Evolutionary conservation across 92 coral and sea anemone species (phyloP), one percentile per base, ranked within the genome.

Genomic region (Umimayanthus kanabou): DNA sequence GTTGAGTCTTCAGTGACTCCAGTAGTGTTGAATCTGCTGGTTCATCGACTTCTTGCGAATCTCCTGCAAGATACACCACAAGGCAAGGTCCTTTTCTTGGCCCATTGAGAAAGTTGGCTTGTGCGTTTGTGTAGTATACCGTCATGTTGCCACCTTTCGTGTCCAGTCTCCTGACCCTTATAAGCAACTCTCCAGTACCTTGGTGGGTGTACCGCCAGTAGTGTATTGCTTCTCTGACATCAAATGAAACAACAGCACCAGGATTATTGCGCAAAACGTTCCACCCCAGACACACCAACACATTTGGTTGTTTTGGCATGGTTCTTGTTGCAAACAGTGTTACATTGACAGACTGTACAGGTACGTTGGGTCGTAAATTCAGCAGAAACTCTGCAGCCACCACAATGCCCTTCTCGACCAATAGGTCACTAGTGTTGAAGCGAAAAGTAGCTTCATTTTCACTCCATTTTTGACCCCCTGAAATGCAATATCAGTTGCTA

Each of bases 391-490:
- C 86, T n/a, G 86, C 86, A 11, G 86, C 64, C 4, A 82, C 18
- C 28, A 82, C 61, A 20, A 5, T 39, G n/a, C 58, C 77, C 39
- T 39, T 82, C 64, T 25, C 40, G 25, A 25, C 7, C n/a, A 82
- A 14, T 26, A 65, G 61, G 42, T 67, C 76, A 42, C 58, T 67
- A 30, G 73, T 82, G 25, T 82, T 82, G 28, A 82, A 82, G 5
- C 30, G 39, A 29, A 82, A 82, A 43, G n/a, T 40, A 42, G 42
- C 77, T 40, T 67, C 57, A 13, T 82, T 82, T 8, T 2, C 22
- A n/a, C n/a, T 39, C 86, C 86, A 82, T 47, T 69, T 82, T 43
- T 67, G 77, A 9, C 72, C 77, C 25, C 64, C 86, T 82, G 77
- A 25, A 82, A 82, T 16, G 61, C 58, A 82, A 82, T 2, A 23